Evolutionary conservation across 2,797 vertebrate genomes (phyloP), one percentile per base, ranked within the genome.

Genomic region (Danio albolineatus): DNA sequence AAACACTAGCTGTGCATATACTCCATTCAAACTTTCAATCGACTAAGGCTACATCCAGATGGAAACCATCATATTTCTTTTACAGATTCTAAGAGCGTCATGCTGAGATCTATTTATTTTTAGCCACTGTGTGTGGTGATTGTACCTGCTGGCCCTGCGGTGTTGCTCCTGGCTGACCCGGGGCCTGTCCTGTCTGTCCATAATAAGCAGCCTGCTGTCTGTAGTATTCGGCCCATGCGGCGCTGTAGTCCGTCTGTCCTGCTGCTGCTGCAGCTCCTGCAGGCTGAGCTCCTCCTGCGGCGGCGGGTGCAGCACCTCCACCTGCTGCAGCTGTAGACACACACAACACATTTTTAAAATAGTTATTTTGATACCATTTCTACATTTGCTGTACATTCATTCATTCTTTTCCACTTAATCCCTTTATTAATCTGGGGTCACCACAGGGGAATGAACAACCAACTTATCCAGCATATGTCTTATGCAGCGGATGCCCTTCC

Each of bases 211-310:
- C 94, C 87, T 94, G 94, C 88, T 98, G 97, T 91, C 96, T 93
- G 90, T 98, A 98, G 82, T 98, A 98, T 87, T 98, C 97, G 0
- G 96, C 96, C 97, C 97, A 98, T 69, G 96, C 97, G 0, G 95
- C 97, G 2, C 96, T 98, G 89, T 98, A 98, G 84, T 98, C 96
- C 10, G 95, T 95, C 88, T 97, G 94, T 43, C 92, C 91, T n/a
- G 91, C 92, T 5, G 90, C 88, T 4, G 89, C 88, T 17, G 87
- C 88, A 0, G 86, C 89, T 1, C 74, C 92, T 12, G 80, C 85
- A 2, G 88, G 80, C 8, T 86, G 86, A 28, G 85, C 77, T 0
- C 75, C 80, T 10, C 78, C 84, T 48, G 88, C 82, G 17, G 85
- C 82, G 7, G 88, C 82, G 6, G 85, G 84, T 0, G 90, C 86